phyloP scores from a whole-genome alignment of 2,113 vertebrate species.

The Narcine bancroftii region DNA sequence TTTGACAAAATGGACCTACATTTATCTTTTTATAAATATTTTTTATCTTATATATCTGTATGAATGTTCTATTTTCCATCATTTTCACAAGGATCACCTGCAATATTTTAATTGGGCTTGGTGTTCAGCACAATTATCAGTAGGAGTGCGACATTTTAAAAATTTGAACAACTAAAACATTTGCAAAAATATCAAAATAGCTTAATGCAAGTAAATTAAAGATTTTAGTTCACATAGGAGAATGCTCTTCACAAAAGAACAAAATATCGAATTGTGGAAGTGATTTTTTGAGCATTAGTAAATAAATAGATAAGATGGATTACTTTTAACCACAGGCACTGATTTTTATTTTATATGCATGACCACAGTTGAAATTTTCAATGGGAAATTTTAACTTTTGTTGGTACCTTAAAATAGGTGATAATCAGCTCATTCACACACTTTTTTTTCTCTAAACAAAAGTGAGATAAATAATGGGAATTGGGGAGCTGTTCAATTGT shows the following conservation, averaged over 20 bases:
- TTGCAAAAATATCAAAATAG: neutral
- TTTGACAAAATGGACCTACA: no score
- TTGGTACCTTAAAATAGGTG: neutral
- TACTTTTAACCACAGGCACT: no score
- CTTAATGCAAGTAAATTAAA: neutral
- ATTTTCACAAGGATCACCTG: neutral
- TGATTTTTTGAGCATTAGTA: neutral
- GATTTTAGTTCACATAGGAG: neutral
- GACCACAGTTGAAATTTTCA: neutral
- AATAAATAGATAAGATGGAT: no score
- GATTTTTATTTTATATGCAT: neutral
- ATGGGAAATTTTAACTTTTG: neutral
- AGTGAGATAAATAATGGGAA: neutral
- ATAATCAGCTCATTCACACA: neutral
- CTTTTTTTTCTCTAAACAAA: neutral
- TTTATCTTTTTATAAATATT: no score
- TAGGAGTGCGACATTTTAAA: neutral
- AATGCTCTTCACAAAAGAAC: neutral
- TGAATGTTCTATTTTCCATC: neutral
- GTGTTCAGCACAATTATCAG: neutral
- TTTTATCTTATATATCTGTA: neutral
- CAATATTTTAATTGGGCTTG: neutral
- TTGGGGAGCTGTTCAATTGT: neutral
- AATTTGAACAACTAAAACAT: neutral
- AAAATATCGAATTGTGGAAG: neutral